Evolutionary conservation across 2,888 invertebrate genomes (phyloP), one percentile per base, ranked within the genome.

Genomic region (Eupithecia abbreviata): DNA sequence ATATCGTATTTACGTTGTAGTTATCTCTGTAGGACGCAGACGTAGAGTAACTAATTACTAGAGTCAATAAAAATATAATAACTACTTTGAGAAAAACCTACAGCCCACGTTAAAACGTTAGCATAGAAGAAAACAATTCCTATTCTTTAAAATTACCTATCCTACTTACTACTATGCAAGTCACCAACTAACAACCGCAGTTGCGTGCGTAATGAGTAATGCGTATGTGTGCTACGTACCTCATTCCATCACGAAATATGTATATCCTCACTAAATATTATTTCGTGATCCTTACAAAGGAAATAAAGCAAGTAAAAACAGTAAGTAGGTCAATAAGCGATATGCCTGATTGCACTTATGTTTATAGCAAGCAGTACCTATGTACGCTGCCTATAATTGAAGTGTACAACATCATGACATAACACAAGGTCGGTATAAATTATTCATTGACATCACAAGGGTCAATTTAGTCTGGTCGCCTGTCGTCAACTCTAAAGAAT

Each of bases 371-470:
- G 58, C 58, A 58, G 62, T 62, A 62, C 62, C 30, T 62, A 62
- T 30, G 30, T 30, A 4, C 30, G 18, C 18, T 30, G 58, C 18
- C 58, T 62, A 10, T 62, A 62, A 30, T 62, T 62, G 10, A 62
- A 62, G 62, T 30, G 62, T 30, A 30, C 30, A 49, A 43, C n/a
- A 49, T 47, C 30, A 69, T 69, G 69, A 69, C 69, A 69, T 65
- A 65, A 66, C 42, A 30, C 47, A 69, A 69, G 69, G 69, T 47
- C 47, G 5, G 30, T 18, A 45, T 68, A 45, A 68, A 30, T 45
- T 69, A 71, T 45, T 71, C 42, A 47, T 47, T 41, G 49, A 49
- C 71, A 71, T 71, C 30, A 41, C 70, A 74, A 42, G 72, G 71
- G 71, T 71, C 45, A 51, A 10, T 66, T 49, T 47, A 47, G 69